Conservation (phyloP, 2,888 invertebrate genomes). For the Ceraclea dissimilis region DNA sequence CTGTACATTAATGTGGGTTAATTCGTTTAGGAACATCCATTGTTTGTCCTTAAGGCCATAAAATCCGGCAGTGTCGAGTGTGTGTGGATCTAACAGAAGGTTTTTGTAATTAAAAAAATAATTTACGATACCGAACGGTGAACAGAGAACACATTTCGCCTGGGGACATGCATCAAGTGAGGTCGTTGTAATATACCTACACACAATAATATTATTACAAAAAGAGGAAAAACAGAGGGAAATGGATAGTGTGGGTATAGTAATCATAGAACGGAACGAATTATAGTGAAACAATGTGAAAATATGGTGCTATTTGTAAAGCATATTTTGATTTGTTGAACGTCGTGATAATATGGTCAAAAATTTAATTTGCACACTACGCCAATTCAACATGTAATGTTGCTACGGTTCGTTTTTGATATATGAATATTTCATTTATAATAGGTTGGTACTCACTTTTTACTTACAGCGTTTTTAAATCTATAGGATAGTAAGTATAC, state of each 20-base stretch:
- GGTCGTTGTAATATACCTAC: too few species aligned
- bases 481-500: too few species aligned
- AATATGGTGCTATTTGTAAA: background rate
- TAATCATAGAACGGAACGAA: background rate
- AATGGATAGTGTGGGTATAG: too few species aligned
- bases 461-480: too few species aligned
- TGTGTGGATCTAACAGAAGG: background rate
- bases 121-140: background rate
- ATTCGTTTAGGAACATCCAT: background rate
- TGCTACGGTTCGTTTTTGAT: too few species aligned
- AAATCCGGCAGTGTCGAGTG: background rate
- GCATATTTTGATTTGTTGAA: background rate
- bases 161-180: background rate
- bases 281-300: background rate
- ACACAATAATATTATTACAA: too few species aligned
- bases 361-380: too few species aligned
- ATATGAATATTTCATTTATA: too few species aligned
- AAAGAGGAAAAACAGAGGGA: too few species aligned
- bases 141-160: background rate
- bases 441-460: too few species aligned
- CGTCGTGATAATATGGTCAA: too few species aligned
- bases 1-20: background rate
- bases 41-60: background rate
- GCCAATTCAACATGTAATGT: too few species aligned
- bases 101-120: slow-evolving; percentile 2